Base-by-base conservation (phyloP, 1,140 invertebrate species). In the Cotesia typhae region DNA sequence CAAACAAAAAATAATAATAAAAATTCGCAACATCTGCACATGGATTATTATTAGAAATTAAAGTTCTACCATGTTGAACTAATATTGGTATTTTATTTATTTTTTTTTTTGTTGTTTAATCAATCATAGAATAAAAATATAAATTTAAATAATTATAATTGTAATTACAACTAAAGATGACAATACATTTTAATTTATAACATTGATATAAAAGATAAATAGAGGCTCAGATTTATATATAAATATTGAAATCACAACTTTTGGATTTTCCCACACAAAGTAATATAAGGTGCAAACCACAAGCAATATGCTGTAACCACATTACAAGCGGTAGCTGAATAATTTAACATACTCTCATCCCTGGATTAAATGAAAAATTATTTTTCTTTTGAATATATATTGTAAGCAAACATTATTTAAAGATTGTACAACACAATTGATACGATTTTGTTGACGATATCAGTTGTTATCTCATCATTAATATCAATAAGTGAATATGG, bases 251-350 rank as follows among this genome's bases (percentile, higher is more conserved):
- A 60, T 55, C 67, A 65, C 67, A 59, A 61, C 60, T 36, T 59
- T 61, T 70, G 61, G 57, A 72, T 75, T 71, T 75, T 75, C 74
- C 71, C 74, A 75, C 74, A 75, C 74, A 55, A 72, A 69, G 74
- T 75, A 71, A 75, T 71, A 75, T 71, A 55, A 72, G 71, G 74
- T 75, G 74, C 70, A 75, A 75, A 75, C 74, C 74, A 60, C 74
- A 75, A 14, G 53, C 41, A 47, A 59, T 55, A 38, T 68, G 47
- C 17, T 41, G 63, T 53, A 37, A 75, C 74, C 74, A 75, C 74
- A 75, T 73, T 69, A 75, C 71, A 73, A 74, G 73, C 63, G 36
- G 66, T 60, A 52, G 72, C 61, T 53, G 67, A 60, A 28, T 51
- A 28, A 63, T 71, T 53, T 71, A n/a, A 60, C 61, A 69, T 63